Conservation (phyloP, 2,888 invertebrate species). For the Parasteatoda lunata region DNA sequence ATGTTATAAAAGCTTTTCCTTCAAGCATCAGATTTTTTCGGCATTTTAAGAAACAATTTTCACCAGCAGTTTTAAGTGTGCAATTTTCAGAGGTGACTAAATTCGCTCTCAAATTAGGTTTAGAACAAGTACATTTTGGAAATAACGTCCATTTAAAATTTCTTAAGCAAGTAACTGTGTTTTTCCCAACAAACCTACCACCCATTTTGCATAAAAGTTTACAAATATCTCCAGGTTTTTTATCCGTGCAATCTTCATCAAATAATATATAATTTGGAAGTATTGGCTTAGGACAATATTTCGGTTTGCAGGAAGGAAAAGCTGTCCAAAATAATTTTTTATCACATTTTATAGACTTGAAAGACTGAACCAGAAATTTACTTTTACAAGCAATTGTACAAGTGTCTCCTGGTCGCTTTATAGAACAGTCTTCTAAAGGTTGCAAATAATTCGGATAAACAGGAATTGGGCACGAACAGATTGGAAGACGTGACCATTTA, state of each 20-base stretch:
- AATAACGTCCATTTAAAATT: conserved; percentile 8
- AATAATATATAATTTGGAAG: neutral
- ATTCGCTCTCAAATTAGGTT: neutral
- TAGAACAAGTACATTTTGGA: conserved; percentile 20
- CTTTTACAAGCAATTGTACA: conserved; percentile 7
- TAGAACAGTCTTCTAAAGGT: neutral
- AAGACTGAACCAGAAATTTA: neutral
- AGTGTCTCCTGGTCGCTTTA: neutral
- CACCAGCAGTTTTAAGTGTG: neutral
- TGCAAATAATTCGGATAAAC: neutral
- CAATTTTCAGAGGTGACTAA: neutral
- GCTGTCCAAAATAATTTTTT: neutral
- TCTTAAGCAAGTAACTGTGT: neutral
- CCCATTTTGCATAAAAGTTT: conserved; percentile 1
- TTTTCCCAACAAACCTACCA: neutral
- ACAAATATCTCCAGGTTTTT: neutral
- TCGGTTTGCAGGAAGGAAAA: conserved; percentile 1
- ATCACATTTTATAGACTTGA: neutral
- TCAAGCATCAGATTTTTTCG: neutral
- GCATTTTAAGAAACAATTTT: conserved; percentile 20
- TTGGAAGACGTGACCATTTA: neutral
- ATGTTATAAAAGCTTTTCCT: conserved; percentile 2
- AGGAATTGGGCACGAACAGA: neutral
- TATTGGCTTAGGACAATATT: neutral
- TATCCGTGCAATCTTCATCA: conserved; percentile 8